Evolutionary conservation across 2,888 invertebrate genomes (phyloP), one percentile per base, ranked within the genome.

Genomic region (Drosophila rubida): DNA sequence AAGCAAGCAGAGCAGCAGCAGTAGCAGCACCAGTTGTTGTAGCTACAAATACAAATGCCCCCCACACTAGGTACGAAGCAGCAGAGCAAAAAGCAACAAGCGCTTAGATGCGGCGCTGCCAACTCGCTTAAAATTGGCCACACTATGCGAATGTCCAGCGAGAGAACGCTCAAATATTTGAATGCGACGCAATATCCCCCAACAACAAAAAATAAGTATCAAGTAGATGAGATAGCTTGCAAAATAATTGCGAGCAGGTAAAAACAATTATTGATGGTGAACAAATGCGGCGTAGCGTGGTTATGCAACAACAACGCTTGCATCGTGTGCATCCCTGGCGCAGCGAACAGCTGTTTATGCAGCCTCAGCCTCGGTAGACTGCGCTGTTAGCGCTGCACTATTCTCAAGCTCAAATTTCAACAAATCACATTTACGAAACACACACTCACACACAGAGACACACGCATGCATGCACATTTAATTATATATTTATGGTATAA

Each of bases 31-130:
- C 48, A 57, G 69, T 32, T 32, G 32, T 32, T 32, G 32, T 32
- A 32, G 32, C 32, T 32, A 32, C 32, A 27, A 19, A 19, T 25
- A 25, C 63, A 41, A 61, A 63, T 63, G 62, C 71, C 69, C 77
- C 64, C 61, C 69, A 61, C 80, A 77, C 66, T 69, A 69, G 63
- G 63, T 70, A 60, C 70, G 85, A 81, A 80, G 45, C 69, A 69
- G 70, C 39, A 79, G 69, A 22, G 39, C 13, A 60, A 64, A 77
- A 37, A 71, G 77, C 78, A 78, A 78, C 75, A 78, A 72, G 72
- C 78, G 75, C 39, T 78, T 66, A 69, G 55, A 13, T 32, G 23
- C 6, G 35, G 72, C 2, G 57, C 69, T 78, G 72, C 72, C 72
- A 78, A 75, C 79, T 58, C 48, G 63, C 27, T 1, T 19, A 22